These are phyloP conservation scores for Lamproptera curius DNA, from an alignment of 2,888 invertebrate genomes.

Conservation along the genomic window DNA sequence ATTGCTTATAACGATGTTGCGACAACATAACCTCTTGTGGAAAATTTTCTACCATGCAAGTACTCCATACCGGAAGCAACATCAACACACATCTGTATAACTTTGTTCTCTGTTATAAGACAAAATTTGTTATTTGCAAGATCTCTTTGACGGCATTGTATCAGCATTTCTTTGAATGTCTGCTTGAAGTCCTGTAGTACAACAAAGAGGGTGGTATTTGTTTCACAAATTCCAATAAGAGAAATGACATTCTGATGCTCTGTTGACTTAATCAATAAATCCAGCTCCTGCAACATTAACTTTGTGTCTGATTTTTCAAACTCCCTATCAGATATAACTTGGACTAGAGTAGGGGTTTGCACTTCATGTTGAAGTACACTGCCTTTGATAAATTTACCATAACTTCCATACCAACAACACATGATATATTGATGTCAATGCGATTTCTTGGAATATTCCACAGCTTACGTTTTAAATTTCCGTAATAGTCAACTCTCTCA, in stretches of 20 bases:
- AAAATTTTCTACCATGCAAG: slow-evolving; percentile 81
- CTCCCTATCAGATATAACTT: slow-evolving; percentile 80
- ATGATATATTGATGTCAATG: slow-evolving; percentile 83
- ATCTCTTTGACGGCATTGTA: slow-evolving; percentile 78
- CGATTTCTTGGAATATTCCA: slow-evolving; percentile 85
- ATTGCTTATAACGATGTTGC: slow-evolving; percentile 83
- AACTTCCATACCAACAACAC: slow-evolving; percentile 85
- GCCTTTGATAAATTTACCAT: slow-evolving; percentile 87
- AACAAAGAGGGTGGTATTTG: slow-evolving; percentile 84
- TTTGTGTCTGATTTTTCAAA: slow-evolving; percentile 73
- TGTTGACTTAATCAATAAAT: slow-evolving; percentile 82
- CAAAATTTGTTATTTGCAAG: slow-evolving; percentile 76
- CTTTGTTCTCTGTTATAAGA: slow-evolving; percentile 79
- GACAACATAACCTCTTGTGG: slow-evolving; percentile 86
- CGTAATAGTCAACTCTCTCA: slow-evolving; percentile 83
- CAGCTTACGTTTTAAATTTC: slow-evolving; percentile 85
- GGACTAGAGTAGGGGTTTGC: slow-evolving; percentile 76
- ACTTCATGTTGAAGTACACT: slow-evolving; percentile 80
- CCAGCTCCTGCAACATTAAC: slow-evolving; percentile 83
- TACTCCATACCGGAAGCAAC: slow-evolving; percentile 86
- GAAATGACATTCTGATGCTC: slow-evolving; percentile 85
- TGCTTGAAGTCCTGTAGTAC: slow-evolving; percentile 83
- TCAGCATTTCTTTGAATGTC: slow-evolving; percentile 83
- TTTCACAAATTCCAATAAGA: slow-evolving; percentile 89
- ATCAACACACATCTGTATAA: slow-evolving; percentile 81